These are phyloP conservation scores for Fistularia tabacaria DNA, from an alignment of 2,797 vertebrate genomes.

Conservation along the genomic window DNA sequence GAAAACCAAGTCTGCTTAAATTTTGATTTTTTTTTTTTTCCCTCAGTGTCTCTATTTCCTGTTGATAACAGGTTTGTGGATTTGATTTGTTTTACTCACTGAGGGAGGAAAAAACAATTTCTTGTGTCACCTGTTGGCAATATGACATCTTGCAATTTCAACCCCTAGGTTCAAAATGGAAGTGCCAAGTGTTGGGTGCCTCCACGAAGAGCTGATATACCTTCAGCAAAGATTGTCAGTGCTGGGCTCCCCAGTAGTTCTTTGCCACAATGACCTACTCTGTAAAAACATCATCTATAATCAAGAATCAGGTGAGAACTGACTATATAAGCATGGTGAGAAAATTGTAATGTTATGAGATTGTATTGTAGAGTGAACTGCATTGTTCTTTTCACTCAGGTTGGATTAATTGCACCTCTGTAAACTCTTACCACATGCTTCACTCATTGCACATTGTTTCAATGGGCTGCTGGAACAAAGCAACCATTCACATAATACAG, in stretches of 20 bases:
- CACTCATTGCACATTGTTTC: conserved; percentile 45
- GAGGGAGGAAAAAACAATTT: too few relatives aligned
- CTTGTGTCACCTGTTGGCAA: background rate
- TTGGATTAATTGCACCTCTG: conserved; percentile 48
- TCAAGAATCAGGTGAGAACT: conserved; percentile 86
- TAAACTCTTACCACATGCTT: conserved; percentile 38
- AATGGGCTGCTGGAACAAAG: conserved; percentile 24
- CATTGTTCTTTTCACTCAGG: conserved; percentile 33
- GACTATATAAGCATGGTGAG: conserved; percentile 13
- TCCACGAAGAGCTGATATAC: conserved; percentile 92
- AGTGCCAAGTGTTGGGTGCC: conserved; percentile 81
- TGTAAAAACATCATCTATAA: conserved; percentile 99
- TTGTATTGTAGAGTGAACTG: conserved; percentile 44
- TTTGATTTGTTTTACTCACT: too few relatives aligned
- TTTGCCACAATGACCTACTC: conserved; percentile 98
- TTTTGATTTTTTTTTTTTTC: too few relatives aligned
- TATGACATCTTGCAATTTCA: background rate
- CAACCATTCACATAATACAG: too few relatives aligned
- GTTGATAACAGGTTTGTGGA: too few relatives aligned
- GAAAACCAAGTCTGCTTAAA: too few relatives aligned
- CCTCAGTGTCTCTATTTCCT: too few relatives aligned
- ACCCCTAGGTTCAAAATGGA: conserved; percentile 82
- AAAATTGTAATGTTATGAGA: conserved; percentile 40
- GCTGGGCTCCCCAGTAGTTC: conserved; percentile 94
- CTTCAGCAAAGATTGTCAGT: conserved; percentile 89